phyloP scores from a whole-genome alignment of 2,888 invertebrate genomes.

The Diabrotica balteata region DNA sequence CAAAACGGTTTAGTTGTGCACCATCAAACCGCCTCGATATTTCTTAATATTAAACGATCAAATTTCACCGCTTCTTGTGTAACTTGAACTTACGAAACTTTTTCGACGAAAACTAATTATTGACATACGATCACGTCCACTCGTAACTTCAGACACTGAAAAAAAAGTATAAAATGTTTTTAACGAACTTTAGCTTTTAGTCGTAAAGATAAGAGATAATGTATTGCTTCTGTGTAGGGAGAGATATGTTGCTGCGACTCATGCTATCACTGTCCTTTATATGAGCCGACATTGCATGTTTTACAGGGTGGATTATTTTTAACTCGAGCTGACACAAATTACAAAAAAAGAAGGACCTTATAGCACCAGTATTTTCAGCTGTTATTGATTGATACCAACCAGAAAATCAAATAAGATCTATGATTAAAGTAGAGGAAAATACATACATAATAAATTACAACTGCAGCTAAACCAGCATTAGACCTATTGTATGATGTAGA shows the following conservation, averaged over 20 bases:
- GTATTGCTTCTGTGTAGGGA: conserved; percentile 33
- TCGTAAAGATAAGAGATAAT: conserved; percentile 39
- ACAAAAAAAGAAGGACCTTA: background rate
- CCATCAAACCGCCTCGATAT: no score
- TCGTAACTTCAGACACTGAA: conserved; percentile 15
- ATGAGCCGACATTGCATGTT: conserved; percentile 18
- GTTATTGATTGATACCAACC: no score
- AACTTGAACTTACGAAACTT: conserved; percentile 2
- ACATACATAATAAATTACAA: no score
- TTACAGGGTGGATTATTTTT: conserved; percentile 2
- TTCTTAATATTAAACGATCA: conserved; percentile 1
- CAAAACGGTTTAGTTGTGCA: no score
- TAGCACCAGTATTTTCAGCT: no score
- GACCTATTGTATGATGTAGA: no score
- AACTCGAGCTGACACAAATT: background rate
- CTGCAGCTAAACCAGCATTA: no score
- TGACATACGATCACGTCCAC: conserved; percentile 23
- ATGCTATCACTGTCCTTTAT: conserved; percentile 32
- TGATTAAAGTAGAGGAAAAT: no score
- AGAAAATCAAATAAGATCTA: no score
- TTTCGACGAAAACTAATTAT: conserved; percentile 21
- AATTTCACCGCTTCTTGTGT: conserved; percentile 5
- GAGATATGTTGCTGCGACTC: conserved; percentile 30
- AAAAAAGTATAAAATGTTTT: conserved; percentile 32
- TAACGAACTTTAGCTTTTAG: conserved; percentile 36